Percentiles rank a stretch among this genome's conserved stretches.
phyloP scores from a whole-genome alignment of 2,888 invertebrate species.

The Elmis aenea region DNA sequence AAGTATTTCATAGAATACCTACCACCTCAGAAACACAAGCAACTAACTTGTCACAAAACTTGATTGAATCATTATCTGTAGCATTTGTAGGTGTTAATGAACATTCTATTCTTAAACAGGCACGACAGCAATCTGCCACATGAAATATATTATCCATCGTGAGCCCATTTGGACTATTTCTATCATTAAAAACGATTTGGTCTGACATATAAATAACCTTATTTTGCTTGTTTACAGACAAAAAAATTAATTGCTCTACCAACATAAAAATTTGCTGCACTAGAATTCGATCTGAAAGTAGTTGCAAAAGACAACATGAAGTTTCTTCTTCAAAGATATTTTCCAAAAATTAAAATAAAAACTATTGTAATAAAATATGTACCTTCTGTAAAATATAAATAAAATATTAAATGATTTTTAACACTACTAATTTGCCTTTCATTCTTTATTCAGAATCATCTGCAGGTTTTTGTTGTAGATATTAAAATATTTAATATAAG shows the following conservation, averaged over 20 bases:
- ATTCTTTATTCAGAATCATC: too few relatives aligned
- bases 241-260: constrained; percentile 10
- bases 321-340: too few relatives aligned
- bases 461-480: too few relatives aligned
- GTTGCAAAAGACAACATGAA: too few relatives aligned
- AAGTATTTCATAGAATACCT: too few relatives aligned
- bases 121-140: constrained; percentile 40
- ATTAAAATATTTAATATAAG: too few relatives aligned
- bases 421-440: too few relatives aligned
- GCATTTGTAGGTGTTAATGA: constrained; percentile 37
- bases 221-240: constrained; percentile 24
- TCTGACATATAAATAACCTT: constrained; percentile 30
- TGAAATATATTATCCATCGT: constrained; percentile 33
- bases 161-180: constrained; percentile 27
- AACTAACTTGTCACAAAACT: constrained; percentile 39
- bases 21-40: constrained; percentile 43
- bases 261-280: constrained; percentile 3
- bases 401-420: too few relatives aligned
- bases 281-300: not conserved
- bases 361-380: too few relatives aligned
- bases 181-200: constrained; percentile 26
- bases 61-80: constrained; percentile 38
- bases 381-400: too few relatives aligned
- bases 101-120: constrained; percentile 41
- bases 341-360: too few relatives aligned